These are phyloP conservation scores for Rhingia rostrata DNA, from an alignment of 2,888 invertebrate genomes.

Conservation along the genomic window DNA sequence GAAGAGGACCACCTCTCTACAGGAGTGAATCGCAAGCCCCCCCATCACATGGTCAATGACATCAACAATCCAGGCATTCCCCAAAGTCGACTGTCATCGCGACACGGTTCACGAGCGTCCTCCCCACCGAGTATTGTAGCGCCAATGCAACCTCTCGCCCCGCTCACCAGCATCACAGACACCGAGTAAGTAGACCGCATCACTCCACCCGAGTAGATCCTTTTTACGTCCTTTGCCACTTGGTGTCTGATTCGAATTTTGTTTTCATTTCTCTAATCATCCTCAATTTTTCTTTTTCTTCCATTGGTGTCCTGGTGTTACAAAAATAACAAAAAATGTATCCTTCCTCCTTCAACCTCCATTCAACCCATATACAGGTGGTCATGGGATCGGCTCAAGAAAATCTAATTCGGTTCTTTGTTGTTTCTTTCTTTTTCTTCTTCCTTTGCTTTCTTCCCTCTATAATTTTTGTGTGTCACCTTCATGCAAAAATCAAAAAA, in stretches of 20 bases:
- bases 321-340: too few species aligned
- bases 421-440: constrained; percentile 69
- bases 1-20: constrained; percentile 88
- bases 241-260: constrained; percentile 43
- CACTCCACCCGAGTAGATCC: constrained; percentile 31
- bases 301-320: constrained; percentile 42
- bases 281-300: constrained; percentile 75
- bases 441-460: constrained; percentile 78
- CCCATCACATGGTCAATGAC: constrained; percentile 82
- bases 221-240: constrained; percentile 23
- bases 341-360: constrained; percentile 28
- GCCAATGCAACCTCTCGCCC: constrained; percentile 85
- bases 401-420: constrained; percentile 81
- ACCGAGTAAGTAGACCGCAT: constrained; percentile 84
- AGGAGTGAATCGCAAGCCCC: constrained; percentile 78
- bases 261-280: constrained; percentile 63
- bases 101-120: constrained; percentile 81
- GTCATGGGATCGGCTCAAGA: constrained; percentile 83
- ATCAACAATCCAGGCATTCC: constrained; percentile 84
- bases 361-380: constrained; percentile 78
- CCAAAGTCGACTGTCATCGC: constrained; percentile 78
- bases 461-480: constrained; percentile 60
- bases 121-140: constrained; percentile 84
- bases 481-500: constrained; percentile 62
- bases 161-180: constrained; percentile 86